Percentiles rank a stretch among this genome's conserved stretches.
Conservation (phyloP, 2,888 invertebrate species). For the Lissocephala sabroskyi region DNA sequence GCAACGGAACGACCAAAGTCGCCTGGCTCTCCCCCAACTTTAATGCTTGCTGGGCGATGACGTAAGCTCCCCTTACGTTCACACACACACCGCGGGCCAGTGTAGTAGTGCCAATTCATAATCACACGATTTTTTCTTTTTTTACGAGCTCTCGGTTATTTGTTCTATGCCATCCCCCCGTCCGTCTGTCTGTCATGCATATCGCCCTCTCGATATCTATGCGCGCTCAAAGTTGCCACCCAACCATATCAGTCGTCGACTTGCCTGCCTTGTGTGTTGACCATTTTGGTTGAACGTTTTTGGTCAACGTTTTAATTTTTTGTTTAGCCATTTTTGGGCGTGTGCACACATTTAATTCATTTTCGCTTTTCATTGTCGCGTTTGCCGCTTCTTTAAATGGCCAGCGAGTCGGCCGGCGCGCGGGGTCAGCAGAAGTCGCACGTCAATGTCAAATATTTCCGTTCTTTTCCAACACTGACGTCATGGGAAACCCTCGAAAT, state of each 20-base stretch:
- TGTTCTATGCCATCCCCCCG: slow-evolving; percentile 17
- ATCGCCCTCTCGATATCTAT: slow-evolving; percentile 9
- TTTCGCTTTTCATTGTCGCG: slow-evolving; percentile 42
- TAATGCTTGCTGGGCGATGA: slow-evolving; percentile 43
- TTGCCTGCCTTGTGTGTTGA: slow-evolving; percentile 31
- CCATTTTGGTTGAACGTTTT: slow-evolving; percentile 18
- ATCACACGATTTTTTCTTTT: slow-evolving; percentile 59
- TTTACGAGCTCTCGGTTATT: slow-evolving; percentile 24
- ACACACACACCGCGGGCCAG: slow-evolving; percentile 21
- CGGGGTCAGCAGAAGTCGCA: background rate
- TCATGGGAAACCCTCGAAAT: slow-evolving; percentile 11
- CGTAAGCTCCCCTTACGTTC: slow-evolving; percentile 34
- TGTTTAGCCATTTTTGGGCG: slow-evolving; percentile 56
- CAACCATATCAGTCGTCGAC: slow-evolving; percentile 11
- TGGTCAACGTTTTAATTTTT: slow-evolving; percentile 33
- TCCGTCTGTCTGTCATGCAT: slow-evolving; percentile 8
- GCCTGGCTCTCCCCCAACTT: slow-evolving; percentile 14
- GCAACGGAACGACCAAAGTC: slow-evolving; percentile 48
- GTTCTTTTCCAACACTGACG: slow-evolving; percentile 16
- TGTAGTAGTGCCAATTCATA: slow-evolving; percentile 49
- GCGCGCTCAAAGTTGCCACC: slow-evolving; percentile 20
- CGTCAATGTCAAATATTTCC: slow-evolving; percentile 53
- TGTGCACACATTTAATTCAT: slow-evolving; percentile 42
- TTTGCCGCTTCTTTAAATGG: slow-evolving; percentile 29
- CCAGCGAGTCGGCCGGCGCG: slow-evolving; percentile 13